Evolutionary conservation across 2,797 vertebrate genomes (phyloP).

Genomic region (Chelonia mydas): DNA sequence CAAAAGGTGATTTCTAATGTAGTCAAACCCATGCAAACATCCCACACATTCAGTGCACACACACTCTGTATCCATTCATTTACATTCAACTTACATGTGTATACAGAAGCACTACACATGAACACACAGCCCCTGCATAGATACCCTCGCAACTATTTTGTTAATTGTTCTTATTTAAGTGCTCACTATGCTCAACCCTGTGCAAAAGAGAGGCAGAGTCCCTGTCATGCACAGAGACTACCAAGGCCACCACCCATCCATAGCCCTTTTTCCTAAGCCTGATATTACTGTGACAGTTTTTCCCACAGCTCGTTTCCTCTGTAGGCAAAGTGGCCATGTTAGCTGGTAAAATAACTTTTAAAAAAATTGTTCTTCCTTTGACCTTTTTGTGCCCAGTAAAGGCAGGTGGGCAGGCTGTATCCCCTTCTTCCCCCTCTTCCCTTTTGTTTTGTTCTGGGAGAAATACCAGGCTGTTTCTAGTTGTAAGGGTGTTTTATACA

Average conservation of each 20-base stretch:
- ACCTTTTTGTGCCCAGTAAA: conserved; percentile 58
- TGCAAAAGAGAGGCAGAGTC: background rate
- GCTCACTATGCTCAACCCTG: accelerated
- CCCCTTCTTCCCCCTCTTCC: conserved; percentile 15
- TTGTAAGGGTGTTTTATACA: conserved; percentile 71
- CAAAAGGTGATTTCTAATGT: accelerated
- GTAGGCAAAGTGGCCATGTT: conserved; percentile 13
- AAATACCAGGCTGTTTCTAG: conserved; percentile 68
- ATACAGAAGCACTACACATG: accelerated
- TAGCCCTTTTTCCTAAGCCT: background rate
- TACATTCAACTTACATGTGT: accelerated
- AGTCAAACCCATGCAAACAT: accelerated
- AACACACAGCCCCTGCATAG: background rate
- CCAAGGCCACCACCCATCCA: background rate
- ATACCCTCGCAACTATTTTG: background rate
- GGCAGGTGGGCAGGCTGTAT: conserved; percentile 38
- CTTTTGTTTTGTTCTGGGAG: conserved; percentile 74
- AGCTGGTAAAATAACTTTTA: background rate
- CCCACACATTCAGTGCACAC: accelerated
- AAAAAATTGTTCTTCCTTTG: conserved; percentile 25
- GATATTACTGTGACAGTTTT: background rate
- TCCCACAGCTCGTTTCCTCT: background rate
- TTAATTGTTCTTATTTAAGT: background rate
- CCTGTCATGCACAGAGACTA: accelerated
- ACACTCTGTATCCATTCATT: accelerated